Conservation (phyloP, 2,888 invertebrate genomes). For the Apamea anceps region DNA sequence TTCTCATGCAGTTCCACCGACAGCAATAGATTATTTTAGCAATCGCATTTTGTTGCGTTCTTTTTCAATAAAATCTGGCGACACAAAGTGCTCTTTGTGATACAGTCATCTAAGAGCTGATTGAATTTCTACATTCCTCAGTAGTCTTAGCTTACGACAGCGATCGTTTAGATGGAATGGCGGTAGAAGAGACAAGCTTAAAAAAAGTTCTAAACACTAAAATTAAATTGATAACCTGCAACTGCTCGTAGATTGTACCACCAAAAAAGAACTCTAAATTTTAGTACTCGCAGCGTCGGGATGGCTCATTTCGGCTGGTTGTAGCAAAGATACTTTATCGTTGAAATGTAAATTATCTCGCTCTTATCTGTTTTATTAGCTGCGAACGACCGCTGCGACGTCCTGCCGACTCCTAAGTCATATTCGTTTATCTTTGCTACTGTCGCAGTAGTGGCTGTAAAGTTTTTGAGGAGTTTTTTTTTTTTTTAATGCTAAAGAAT, state of each 20-base stretch:
- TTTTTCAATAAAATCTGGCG: background rate
- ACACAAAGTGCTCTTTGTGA: background rate
- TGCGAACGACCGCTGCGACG: constrained; percentile 72
- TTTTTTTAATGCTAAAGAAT: too few relatives aligned
- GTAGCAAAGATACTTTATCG: constrained; percentile 83
- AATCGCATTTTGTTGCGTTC: background rate
- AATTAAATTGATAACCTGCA: background rate
- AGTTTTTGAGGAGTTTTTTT: background rate
- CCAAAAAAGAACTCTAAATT: constrained; percentile 83
- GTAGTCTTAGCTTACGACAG: background rate
- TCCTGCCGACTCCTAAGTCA: constrained; percentile 51
- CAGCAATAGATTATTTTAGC: background rate
- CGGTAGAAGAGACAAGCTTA: background rate
- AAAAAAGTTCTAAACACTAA: background rate
- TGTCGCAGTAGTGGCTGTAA: constrained; percentile 13
- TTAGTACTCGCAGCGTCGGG: constrained; percentile 84
- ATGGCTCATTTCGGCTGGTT: constrained; percentile 88
- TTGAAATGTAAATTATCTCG: constrained; percentile 83
- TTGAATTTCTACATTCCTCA: background rate
- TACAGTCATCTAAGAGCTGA: background rate
- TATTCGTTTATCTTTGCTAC: constrained; percentile 59
- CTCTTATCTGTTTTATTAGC: constrained; percentile 85
- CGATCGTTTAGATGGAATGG: background rate
- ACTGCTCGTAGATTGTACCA: constrained; percentile 64
- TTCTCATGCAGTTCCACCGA: background rate